Evolutionary conservation across 2,113 vertebrate genomes (phyloP), one percentile per base, ranked within the genome.

Genomic region (Cheirogaleus medius): DNA sequence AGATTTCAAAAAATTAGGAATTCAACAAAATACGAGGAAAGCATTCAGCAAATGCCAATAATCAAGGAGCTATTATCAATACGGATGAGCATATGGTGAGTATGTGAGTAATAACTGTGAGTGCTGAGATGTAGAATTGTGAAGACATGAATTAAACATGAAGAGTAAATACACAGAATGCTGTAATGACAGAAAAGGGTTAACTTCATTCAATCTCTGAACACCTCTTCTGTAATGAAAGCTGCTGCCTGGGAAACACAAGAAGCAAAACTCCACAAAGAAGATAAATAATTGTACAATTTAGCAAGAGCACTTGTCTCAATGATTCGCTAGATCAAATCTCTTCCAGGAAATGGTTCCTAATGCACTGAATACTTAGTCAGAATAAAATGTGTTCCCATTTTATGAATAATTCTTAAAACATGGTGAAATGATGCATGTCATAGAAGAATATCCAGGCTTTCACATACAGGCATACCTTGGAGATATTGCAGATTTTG

Each of bases 391-490:
- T 66, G 17, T 95, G 56, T 77, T 97, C 29, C 27, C 73, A 13
- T 91, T 97, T 80, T 73, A 91, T 82, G 77, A 95, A 89, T 44
- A 93, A 37, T 74, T 93, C 39, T 91, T 89, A 58, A 95, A 93
- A 63, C 27, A 89, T 77, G 23, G 58, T 88, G 74, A 91, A 88
- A 39, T 89, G 49, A 88, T 95, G 42, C 54, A 95, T 49, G 11
- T 68, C 14, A 21, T 82, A 3, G 8, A 14, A 91, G 49, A 92
- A 34, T 21, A 96, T 25, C 25, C 42, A 81, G 56, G 29, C 34
- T 77, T 82, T 94, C 60, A 39, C 78, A 76, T 52, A 47, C 8
- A 76, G 73, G 14, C 73, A 47, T 76, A 18, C 42, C 73, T 76
- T 18, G 27, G 44, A 76, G 15, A 76, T 76, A 47, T 18, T 47